phyloP scores from a whole-genome alignment of 2,888 invertebrate species.

The Amiota minor region DNA sequence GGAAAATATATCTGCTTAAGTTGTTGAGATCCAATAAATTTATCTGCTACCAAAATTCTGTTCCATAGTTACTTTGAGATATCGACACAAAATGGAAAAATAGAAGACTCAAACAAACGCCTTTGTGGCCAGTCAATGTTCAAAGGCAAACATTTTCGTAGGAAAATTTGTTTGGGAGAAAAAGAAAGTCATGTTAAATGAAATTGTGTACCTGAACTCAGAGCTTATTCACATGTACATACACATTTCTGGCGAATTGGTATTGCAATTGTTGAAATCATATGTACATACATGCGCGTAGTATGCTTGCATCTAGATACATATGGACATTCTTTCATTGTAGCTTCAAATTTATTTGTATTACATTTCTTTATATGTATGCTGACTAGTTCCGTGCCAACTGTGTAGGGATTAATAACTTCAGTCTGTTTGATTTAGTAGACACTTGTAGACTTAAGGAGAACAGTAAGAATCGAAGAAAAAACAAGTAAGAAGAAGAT shows the following conservation, averaged over 20 bases:
- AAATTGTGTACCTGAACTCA: background rate
- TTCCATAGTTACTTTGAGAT: too few species aligned
- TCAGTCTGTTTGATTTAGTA: constrained; percentile 61
- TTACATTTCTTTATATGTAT: constrained; percentile 18
- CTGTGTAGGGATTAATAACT: constrained; percentile 57
- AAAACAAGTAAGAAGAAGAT: too few species aligned
- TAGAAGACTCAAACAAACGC: background rate
- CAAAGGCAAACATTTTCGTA: background rate
- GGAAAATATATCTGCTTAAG: too few species aligned
- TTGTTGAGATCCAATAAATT: too few species aligned
- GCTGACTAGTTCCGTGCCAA: constrained; percentile 8
- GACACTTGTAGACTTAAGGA: too few species aligned
- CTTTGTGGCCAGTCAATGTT: background rate
- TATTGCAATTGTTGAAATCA: constrained; percentile 43
- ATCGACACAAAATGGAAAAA: background rate
- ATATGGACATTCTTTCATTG: background rate
- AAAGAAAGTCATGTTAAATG: background rate
- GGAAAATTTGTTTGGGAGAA: background rate
- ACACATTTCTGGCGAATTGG: constrained; percentile 57
- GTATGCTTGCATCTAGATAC: background rate
- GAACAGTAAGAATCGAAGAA: too few species aligned
- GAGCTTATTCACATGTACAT: too few species aligned
- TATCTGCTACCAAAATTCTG: too few species aligned
- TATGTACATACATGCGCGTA: constrained; percentile 33
- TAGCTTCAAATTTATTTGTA: constrained; percentile 52